Evolutionary conservation across 2,113 vertebrate species (phyloP).

Genomic region (Kryptolebias marmoratus): DNA sequence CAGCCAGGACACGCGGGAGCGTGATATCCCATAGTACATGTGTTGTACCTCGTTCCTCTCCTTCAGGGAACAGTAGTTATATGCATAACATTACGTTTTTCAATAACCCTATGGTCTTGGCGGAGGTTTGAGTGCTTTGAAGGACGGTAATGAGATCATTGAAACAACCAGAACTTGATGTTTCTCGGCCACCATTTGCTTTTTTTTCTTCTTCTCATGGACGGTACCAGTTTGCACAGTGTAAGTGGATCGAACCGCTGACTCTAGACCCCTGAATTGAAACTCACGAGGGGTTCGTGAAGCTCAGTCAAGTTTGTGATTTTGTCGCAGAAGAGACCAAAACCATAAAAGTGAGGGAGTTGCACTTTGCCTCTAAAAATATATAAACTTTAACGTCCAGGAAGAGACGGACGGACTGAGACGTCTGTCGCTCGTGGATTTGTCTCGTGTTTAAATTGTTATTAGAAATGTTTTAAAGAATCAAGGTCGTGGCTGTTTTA

Average conservation of each 20-base stretch:
- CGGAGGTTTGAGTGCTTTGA: neutral
- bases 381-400: too few species aligned
- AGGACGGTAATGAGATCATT: neutral
- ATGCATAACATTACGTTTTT: too few species aligned
- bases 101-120: too few species aligned
- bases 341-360: slow-evolving; percentile 15
- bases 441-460: slow-evolving; percentile 37
- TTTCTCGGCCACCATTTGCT: neutral
- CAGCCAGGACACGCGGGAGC: too few species aligned
- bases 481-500: slow-evolving; percentile 55
- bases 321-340: slow-evolving; percentile 6
- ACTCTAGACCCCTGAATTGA: slow-evolving; percentile 20
- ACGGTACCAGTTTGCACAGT: neutral
- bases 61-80: too few species aligned
- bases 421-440: slow-evolving; percentile 25
- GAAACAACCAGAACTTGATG: slow-evolving; percentile 25
- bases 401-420: neutral
- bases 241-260: neutral
- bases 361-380: slow-evolving; percentile 6
- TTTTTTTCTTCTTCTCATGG: neutral
- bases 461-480: slow-evolving; percentile 45
- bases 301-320: slow-evolving; percentile 8
- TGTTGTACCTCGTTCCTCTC: too few species aligned
- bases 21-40: too few species aligned
- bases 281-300: slow-evolving; percentile 36